Evolutionary conservation across 2,113 vertebrate species (phyloP).

Genomic region (Galemys pyrenaicus): DNA sequence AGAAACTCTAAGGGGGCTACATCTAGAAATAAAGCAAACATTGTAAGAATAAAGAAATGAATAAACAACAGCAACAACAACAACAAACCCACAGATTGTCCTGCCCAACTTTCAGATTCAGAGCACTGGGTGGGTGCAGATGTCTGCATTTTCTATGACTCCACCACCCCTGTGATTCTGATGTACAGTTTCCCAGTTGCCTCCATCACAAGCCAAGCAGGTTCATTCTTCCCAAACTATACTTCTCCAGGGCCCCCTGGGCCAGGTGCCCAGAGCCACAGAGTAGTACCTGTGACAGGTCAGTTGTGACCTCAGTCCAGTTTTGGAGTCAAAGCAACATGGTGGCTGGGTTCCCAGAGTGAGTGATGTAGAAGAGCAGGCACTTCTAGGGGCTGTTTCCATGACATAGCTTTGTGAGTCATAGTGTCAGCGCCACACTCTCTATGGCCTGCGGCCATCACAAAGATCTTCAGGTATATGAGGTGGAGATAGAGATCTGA

Average conservation of each 20-base stretch:
- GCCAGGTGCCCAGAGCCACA: neutral
- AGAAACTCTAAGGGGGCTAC: no score
- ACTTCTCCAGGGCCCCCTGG: no score
- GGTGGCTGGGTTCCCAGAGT: neutral
- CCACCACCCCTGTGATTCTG: neutral
- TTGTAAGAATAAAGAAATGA: no score
- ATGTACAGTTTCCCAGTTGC: neutral
- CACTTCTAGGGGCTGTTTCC: neutral
- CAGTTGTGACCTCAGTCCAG: no score
- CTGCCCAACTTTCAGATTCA: neutral
- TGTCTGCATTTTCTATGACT: neutral
- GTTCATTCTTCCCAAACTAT: neutral
- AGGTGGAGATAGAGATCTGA: neutral
- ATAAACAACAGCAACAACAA: no score
- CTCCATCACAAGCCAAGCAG: neutral
- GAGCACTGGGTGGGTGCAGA: neutral
- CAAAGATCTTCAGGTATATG: neutral
- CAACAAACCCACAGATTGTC: neutral
- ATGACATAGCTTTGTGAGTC: neutral
- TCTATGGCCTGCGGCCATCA: neutral
- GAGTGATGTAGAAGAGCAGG: neutral
- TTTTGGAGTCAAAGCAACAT: neutral
- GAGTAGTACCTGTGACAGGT: no score
- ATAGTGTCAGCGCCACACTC: accelerated
- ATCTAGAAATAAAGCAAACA: no score